Evolutionary conservation across 2,797 vertebrate genomes (phyloP).

Genomic region (Poecilia velifera): DNA sequence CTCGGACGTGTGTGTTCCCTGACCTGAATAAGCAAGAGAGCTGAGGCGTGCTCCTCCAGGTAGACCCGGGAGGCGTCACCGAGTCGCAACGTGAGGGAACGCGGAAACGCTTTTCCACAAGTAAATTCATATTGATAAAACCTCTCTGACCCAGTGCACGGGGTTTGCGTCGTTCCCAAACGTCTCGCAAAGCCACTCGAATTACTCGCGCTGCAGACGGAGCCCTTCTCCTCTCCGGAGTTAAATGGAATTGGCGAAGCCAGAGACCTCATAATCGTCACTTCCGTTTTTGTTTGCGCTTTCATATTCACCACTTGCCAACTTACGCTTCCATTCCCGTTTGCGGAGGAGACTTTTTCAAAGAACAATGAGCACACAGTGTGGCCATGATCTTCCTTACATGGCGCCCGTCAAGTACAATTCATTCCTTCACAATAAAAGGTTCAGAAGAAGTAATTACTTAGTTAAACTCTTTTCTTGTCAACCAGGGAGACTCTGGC

Average conservation of each 20-base stretch:
- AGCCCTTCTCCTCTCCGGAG: conserved; percentile 43
- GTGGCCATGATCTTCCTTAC: conserved; percentile 50
- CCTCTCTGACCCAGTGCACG: neutral
- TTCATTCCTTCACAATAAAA: conserved; percentile 54
- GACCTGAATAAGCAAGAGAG: conserved; percentile 72
- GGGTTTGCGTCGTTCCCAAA: conserved; percentile 41
- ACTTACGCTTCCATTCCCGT: conserved; percentile 47
- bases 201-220: conserved; percentile 47
- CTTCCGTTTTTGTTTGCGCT: conserved; percentile 47
- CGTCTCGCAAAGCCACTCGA: conserved; percentile 46
- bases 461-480: conserved; percentile 45
- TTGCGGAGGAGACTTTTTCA: conserved; percentile 50
- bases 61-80: conserved; percentile 12
- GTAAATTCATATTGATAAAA: conserved; percentile 32
- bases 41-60: conserved; percentile 34
- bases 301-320: conserved; percentile 66
- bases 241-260: conserved; percentile 66
- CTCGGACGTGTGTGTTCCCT: conserved; percentile 66
- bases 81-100: conserved; percentile 18
- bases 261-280: conserved; percentile 52
- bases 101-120: conserved; percentile 16
- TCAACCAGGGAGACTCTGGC: conserved; percentile 14
- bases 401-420: conserved; percentile 43
- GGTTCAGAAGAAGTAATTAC: conserved; percentile 61
- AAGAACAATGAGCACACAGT: conserved; percentile 55